phyloP scores from a whole-genome alignment of 2,888 invertebrate genomes.

The Uropetala carovei region DNA sequence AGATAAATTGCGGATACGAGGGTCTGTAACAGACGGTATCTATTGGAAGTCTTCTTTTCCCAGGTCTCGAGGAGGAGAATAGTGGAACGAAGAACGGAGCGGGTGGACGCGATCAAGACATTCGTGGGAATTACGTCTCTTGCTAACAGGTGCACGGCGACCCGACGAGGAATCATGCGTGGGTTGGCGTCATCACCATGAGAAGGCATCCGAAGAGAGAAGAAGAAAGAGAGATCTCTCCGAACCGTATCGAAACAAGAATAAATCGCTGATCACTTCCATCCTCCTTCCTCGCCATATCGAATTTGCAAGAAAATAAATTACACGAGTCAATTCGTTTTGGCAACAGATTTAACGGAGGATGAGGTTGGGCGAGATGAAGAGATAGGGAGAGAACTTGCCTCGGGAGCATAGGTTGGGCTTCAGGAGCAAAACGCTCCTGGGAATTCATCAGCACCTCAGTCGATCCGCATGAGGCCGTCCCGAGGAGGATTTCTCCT shows the following conservation, averaged over 20 bases:
- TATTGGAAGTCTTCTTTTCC: constrained; percentile 3
- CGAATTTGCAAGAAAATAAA: not conserved
- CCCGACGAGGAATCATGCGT: constrained; percentile 39
- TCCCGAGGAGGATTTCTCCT: not conserved
- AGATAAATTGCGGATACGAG: too few species aligned
- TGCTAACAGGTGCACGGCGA: not conserved
- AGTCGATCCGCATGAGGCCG: not conserved
- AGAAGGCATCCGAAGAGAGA: constrained; percentile 10
- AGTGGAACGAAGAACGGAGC: constrained; percentile 37
- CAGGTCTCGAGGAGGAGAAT: constrained; percentile 67
- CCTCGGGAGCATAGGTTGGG: constrained; percentile 34
- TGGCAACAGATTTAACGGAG: not conserved
- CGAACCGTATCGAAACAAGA: not conserved
- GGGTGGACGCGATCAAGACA: constrained; percentile 31
- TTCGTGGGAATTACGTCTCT: constrained; percentile 51
- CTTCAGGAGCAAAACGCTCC: not conserved
- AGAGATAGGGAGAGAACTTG: not conserved
- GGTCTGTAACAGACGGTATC: too few species aligned
- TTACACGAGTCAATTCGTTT: constrained; percentile 38
- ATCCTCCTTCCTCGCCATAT: not conserved
- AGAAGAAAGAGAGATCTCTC: not conserved
- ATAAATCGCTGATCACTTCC: not conserved
- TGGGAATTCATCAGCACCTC: constrained; percentile 34
- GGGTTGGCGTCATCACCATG: not conserved
- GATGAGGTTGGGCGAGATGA: not conserved